phyloP scores from a whole-genome alignment of 2,888 invertebrate species.

The Drosophila nr. perissopoda region DNA sequence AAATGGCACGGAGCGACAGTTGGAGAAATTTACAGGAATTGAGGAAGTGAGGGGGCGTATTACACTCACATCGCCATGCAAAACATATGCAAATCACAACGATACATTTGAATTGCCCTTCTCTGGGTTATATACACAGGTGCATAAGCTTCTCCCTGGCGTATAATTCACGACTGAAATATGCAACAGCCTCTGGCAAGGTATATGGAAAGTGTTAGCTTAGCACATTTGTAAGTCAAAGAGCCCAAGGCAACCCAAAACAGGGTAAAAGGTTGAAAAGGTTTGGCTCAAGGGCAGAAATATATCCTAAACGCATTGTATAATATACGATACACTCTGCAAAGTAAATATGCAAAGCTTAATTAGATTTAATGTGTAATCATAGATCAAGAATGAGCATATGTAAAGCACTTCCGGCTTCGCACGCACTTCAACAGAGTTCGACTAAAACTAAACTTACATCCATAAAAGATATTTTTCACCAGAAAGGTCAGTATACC shows the following conservation, averaged over 20 bases:
- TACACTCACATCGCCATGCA: constrained; percentile 44
- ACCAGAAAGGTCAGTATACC: no score
- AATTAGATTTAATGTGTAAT: constrained; percentile 2
- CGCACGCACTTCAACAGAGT: not conserved
- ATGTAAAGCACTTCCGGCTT: not conserved
- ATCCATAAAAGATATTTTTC: no score
- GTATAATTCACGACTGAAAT: constrained; percentile 59
- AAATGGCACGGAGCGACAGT: not conserved
- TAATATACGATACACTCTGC: not conserved
- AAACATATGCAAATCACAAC: constrained; percentile 57
- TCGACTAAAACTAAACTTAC: no score
- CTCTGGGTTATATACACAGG: constrained; percentile 19
- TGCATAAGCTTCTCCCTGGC: constrained; percentile 39
- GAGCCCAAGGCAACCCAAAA: constrained; percentile 9
- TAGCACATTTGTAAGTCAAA: constrained; percentile 31
- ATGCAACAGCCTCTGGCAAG: constrained; percentile 56
- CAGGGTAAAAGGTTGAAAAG: constrained; percentile 6
- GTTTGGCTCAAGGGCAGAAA: not conserved
- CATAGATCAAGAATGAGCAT: not conserved
- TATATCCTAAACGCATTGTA: not conserved
- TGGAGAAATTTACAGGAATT: not conserved
- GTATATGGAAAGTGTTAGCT: constrained; percentile 47
- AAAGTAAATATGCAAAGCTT: not conserved
- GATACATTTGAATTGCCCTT: constrained; percentile 41
- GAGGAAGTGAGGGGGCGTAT: not conserved